Conservation (phyloP, 2,113 vertebrate species). For the Blennius ocellaris region DNA sequence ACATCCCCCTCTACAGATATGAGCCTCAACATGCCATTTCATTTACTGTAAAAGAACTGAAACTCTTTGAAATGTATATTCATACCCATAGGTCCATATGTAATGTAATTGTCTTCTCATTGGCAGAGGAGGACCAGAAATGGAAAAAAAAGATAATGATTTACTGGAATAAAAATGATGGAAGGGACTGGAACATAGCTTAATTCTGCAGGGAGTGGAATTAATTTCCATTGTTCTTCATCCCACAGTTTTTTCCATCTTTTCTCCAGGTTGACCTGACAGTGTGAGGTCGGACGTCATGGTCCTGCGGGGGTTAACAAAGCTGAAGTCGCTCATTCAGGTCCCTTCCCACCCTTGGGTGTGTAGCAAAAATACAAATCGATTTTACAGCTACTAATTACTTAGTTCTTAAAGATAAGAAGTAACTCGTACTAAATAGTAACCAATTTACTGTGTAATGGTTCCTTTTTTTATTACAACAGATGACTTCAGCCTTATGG, state of each 20-base stretch:
- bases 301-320: no score
- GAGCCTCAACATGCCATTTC: conserved; percentile 37
- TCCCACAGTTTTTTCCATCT: not conserved
- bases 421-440: no score
- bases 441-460: no score
- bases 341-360: no score
- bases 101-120: conserved; percentile 38
- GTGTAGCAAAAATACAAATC: no score
- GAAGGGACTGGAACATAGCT: conserved; percentile 19
- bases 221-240: conserved; percentile 40
- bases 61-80: conserved; percentile 55
- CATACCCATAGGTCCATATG: conserved; percentile 5
- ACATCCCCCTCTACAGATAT: conserved; percentile 1
- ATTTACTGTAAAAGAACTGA: conserved; percentile 45
- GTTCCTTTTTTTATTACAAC: no score
- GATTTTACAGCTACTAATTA: no score
- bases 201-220: conserved; percentile 29
- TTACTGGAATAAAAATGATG: conserved; percentile 34
- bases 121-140: conserved; percentile 24
- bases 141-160: conserved; percentile 43
- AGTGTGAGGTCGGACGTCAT: no score
- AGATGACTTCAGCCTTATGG: no score
- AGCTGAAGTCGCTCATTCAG: no score
- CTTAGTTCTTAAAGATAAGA: no score
- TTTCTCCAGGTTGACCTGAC: not conserved